Base-by-base conservation (phyloP, 2,797 vertebrate genomes). In the Bradypodion ventrale region DNA sequence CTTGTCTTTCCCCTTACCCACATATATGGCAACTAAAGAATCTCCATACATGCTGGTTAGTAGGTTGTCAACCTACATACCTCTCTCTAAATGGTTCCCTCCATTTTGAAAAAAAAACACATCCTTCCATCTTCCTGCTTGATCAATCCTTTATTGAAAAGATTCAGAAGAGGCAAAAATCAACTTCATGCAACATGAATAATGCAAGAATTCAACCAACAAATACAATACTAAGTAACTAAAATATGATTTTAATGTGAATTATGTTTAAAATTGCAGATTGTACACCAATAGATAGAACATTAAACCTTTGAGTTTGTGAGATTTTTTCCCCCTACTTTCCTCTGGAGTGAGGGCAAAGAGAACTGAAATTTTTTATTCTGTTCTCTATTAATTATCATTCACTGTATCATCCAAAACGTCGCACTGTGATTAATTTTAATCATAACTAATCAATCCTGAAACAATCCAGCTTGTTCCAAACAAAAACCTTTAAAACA, bases 61-160 rank as follows among this genome's bases (percentile, higher is more conserved):
- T 62, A 87, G 27, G 25, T 35, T n/a, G 9, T 74, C 68, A 60
- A 56, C 68, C 35, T 32, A 2, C 35, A n/a, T 25, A 52, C n/a
- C 72, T 69, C 29, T 35, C 72, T 69, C 29, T 35, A 72, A 46
- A 29, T 46, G 21, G 19, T 69, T 73, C 19, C 21, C 23, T 19
- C 44, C 19, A 13, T 44, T 76, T 56, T 23, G 16, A 37, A 35
- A 74, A 35, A 74, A 78, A 60, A 19, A 6, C 12, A 19, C 9
- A 66, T 42, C 35, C 15, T 69, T 52, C n/a, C 37, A 44, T 32
- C 35, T 21, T 73, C 25, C 32, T 66, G 65, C 42, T 49, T 49
- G 60, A 35, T 74, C 84, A 81, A 7, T 77, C 40, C 60, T 85
- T 91, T 87, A 80, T 73, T 85, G 42, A 12, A 37, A 78, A 81